phyloP scores from a whole-genome alignment of 2,888 invertebrate species.

The Cremastinae sp. region DNA sequence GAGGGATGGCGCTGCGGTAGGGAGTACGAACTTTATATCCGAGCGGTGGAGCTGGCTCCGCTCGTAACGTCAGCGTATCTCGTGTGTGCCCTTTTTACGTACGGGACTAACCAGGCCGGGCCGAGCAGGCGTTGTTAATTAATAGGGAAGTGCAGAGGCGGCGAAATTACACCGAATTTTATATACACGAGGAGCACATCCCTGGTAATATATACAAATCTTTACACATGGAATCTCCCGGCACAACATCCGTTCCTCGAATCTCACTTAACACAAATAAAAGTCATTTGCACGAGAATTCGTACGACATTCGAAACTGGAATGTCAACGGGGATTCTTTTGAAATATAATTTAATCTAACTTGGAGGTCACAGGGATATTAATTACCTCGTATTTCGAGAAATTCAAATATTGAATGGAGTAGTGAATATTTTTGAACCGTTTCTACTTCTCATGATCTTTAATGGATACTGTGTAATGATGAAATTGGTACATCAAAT shows the following conservation, averaged over 20 bases:
- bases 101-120: slow-evolving; percentile 15
- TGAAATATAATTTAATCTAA: too few relatives aligned
- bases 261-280: slow-evolving; percentile 14
- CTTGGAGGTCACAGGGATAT: too few relatives aligned
- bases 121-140: slow-evolving; percentile 66
- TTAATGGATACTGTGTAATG: too few relatives aligned
- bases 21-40: slow-evolving; percentile 22
- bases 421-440: too few relatives aligned
- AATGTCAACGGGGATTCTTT: too few relatives aligned
- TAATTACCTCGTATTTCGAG: too few relatives aligned
- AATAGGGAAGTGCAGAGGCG: slow-evolving; percentile 75
- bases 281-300: not conserved
- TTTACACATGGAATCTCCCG: not conserved
- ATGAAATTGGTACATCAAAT: too few relatives aligned
- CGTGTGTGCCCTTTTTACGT: slow-evolving; percentile 8
- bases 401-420: too few relatives aligned
- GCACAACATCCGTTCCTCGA: slow-evolving; percentile 32
- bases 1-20: slow-evolving; percentile 36
- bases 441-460: too few relatives aligned
- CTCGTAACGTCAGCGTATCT: slow-evolving; percentile 38
- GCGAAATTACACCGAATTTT: slow-evolving; percentile 52
- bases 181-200: slow-evolving; percentile 19
- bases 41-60: slow-evolving; percentile 2
- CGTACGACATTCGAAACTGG: not conserved
- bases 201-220: slow-evolving; percentile 19